Evolutionary conservation across 2,113 vertebrate genomes (phyloP).

Genomic region (Picathartes gymnocephalus): DNA sequence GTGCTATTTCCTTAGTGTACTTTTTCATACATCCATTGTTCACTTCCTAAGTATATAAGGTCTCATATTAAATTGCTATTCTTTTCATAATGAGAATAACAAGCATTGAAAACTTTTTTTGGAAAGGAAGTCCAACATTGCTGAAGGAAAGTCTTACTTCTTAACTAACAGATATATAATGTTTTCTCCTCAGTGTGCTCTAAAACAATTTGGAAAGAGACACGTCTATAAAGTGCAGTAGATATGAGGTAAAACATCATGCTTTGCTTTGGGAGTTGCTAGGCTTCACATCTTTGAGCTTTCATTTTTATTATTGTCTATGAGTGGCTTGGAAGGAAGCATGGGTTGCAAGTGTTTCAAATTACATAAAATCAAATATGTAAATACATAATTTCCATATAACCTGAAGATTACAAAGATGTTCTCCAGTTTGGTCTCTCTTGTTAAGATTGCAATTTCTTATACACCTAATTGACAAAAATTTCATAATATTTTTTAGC

Average conservation of each 20-base stretch:
- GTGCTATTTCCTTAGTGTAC: not conserved
- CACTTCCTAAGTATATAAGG: not conserved
- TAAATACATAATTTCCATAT: not conserved
- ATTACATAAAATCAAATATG: not conserved
- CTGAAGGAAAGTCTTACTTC: not conserved
- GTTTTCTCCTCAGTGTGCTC: not conserved
- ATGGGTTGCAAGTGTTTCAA: not conserved
- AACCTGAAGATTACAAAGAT: not conserved
- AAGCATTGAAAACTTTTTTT: not conserved
- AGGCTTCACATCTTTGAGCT: not conserved
- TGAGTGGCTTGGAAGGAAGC: not conserved
- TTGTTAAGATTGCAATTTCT: not conserved
- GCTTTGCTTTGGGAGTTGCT: not conserved
- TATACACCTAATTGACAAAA: not conserved
- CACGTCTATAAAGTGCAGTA: not conserved
- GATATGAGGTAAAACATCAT: not conserved
- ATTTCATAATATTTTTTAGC: not conserved
- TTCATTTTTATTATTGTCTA: not conserved
- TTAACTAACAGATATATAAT: not conserved
- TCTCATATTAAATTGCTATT: not conserved
- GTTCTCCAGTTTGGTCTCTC: not conserved
- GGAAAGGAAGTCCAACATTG: rapidly evolving
- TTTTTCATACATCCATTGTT: not conserved
- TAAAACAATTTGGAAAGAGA: not conserved
- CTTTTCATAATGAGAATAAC: not conserved